phyloP scores from a whole-genome alignment of 2,113 vertebrate genomes.

The Picathartes gymnocephalus region DNA sequence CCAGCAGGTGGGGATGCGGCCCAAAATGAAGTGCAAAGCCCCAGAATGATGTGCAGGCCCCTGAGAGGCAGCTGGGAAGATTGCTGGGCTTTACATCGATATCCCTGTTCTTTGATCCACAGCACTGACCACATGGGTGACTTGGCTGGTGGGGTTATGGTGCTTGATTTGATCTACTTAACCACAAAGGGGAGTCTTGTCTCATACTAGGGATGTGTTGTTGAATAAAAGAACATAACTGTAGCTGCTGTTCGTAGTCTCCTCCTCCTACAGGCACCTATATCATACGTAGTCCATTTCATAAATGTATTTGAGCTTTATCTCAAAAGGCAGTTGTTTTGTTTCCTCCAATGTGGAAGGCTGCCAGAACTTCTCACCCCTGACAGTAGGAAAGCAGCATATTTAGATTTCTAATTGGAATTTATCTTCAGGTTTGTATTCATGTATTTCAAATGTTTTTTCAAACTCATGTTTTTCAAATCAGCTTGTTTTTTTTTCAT shows the following conservation, averaged over 20 bases:
- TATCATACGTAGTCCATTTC: rapidly evolving
- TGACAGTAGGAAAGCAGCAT: not conserved
- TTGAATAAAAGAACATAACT: not conserved
- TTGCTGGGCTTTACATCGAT: not conserved
- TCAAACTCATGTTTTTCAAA: not conserved
- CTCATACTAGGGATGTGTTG: not conserved
- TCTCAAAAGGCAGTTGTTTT: not conserved
- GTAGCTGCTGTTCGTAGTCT: rapidly evolving
- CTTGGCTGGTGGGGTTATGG: not conserved
- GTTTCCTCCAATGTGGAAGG: not conserved
- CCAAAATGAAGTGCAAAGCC: not conserved
- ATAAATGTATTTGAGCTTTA: not conserved
- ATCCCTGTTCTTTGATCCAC: not conserved
- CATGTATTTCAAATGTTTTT: not conserved
- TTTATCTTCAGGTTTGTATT: not conserved
- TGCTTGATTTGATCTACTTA: not conserved
- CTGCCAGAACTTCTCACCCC: not conserved
- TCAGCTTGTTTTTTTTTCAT: not conserved
- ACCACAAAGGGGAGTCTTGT: not conserved
- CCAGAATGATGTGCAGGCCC: not conserved
- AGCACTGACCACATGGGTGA: not conserved
- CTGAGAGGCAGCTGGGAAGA: not conserved
- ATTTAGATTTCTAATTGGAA: not conserved
- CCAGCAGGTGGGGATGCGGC: not conserved
- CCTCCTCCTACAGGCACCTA: not conserved